Conservation (phyloP, 2,797 vertebrate species). For the Sebastes minor region DNA sequence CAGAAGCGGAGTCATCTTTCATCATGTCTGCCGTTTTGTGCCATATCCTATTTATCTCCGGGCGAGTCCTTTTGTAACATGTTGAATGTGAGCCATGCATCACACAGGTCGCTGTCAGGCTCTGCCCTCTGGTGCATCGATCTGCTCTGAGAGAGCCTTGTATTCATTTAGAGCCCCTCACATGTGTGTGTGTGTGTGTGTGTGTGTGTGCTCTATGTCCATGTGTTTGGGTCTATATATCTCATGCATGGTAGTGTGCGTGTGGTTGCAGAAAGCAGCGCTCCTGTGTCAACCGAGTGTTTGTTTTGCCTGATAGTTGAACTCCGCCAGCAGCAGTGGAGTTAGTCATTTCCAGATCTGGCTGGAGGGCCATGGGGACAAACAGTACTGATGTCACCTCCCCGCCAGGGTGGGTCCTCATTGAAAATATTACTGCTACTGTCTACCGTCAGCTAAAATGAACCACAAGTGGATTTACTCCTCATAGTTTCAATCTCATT, state of each 20-base stretch:
- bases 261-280: not conserved
- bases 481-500: not conserved
- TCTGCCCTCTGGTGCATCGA: conserved; percentile 29
- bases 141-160: conserved; percentile 28
- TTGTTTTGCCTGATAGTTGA: conserved; percentile 29
- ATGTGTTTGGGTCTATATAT: not conserved
- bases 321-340: conserved; percentile 19
- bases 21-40: conserved; percentile 38
- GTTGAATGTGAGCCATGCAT: conserved; percentile 57
- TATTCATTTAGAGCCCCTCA: conserved; percentile 14
- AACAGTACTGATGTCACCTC: conserved; percentile 51
- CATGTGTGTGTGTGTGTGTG: not conserved
- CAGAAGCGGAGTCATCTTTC: conserved; percentile 36
- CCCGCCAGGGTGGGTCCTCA: conserved; percentile 18
- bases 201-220: not conserved
- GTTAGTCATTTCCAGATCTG: conserved; percentile 53
- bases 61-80: conserved; percentile 54
- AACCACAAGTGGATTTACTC: not conserved
- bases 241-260: not conserved
- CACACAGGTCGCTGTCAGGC: conserved; percentile 38
- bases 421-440: conserved; percentile 7
- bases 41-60: conserved; percentile 49
- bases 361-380: conserved; percentile 37
- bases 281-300: conserved; percentile 5
- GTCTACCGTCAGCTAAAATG: not conserved